A percentile compares a stretch with the other conserved stretches of the same genome.
Conservation (phyloP, 2,113 vertebrate species). For the Larimichthys polyactis region DNA sequence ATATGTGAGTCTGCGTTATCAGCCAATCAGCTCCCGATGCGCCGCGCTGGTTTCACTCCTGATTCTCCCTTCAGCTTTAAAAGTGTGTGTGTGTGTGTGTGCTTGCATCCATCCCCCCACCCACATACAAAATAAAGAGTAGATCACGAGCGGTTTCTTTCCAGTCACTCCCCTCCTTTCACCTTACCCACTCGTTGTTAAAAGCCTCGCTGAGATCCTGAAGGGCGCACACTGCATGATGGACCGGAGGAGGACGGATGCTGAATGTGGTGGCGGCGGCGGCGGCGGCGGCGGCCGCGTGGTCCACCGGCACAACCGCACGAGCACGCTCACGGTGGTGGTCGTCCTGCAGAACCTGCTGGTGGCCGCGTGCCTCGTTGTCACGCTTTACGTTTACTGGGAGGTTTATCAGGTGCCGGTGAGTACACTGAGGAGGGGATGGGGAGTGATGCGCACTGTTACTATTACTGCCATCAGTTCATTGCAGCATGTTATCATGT, state of each 20-base stretch:
- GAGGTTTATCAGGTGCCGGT: slow-evolving; percentile 27
- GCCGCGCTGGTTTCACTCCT: slow-evolving; percentile 50
- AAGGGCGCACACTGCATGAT: slow-evolving; percentile 16
- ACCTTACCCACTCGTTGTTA: slow-evolving; percentile 1
- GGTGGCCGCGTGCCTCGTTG: slow-evolving; percentile 58
- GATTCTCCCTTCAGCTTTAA: neutral
- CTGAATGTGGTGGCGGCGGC: slow-evolving; percentile 19
- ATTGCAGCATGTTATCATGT: neutral
- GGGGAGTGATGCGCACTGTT: neutral
- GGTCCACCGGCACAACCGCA: neutral
- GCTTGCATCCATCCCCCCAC: slow-evolving; percentile 27
- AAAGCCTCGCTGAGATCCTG: slow-evolving; percentile 39
- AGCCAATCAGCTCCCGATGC: slow-evolving; percentile 47
- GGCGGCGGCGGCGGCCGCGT: slow-evolving; percentile 19
- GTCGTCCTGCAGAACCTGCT: slow-evolving; percentile 63
- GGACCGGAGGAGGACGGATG: slow-evolving; percentile 51
- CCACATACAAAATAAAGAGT: slow-evolving; percentile 36
- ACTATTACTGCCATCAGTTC: too few relatives aligned
- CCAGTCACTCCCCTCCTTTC: slow-evolving; percentile 62
- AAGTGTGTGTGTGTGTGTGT: neutral
- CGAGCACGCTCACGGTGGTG: slow-evolving; percentile 38
- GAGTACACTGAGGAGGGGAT: neutral
- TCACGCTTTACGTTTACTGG: slow-evolving; percentile 45
- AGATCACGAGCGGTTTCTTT: slow-evolving; percentile 38
- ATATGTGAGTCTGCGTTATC: neutral